Base-by-base conservation (phyloP, 2,113 vertebrate species). In the Cettia cetti region DNA sequence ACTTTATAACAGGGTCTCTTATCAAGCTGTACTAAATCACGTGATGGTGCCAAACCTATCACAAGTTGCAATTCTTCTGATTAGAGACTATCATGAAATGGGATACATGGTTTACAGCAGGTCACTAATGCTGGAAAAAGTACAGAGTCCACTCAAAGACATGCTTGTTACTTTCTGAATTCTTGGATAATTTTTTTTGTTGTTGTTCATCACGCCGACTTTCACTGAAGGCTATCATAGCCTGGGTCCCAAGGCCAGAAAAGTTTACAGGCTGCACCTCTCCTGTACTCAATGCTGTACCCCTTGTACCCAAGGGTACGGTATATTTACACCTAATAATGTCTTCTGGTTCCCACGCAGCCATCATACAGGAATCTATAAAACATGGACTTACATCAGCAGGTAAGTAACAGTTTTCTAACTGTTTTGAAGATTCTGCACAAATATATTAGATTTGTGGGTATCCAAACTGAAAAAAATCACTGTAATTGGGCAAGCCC, bases 1-100 rank as follows among this genome's bases (percentile, higher is more conserved):
- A 98, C 98, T 99, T 99, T 99, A 99, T 99, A 99, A 99, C 99
- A 98, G 98, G 97, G 98, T 95, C 96, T 97, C 97, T 98, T 98
- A 98, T 98, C 98, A 98, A 95, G 96, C 96, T 89, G 96, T 92
- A 94, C 81, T 74, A 82, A 82, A 91, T 82, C 98, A 98, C 83
- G 94, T 98, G 98, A 97, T 42, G 8, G 27, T 20, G 27, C 60
- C 82, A 92, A 95, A 96, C 98, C 98, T 98, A 99, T 98, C 95
- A 74, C 68, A 92, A 93, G 95, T 95, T 96, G 90, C 95, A 95
- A 97, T 98, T 96, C 94, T 95, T 97, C 97, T 98, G 97, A 98
- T 98, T 98, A 98, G 97, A 97, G 92, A 96, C 95, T 97, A 97
- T 98, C 97, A 93, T 94, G 97, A 98, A 97, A 98, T 97, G 97